These are phyloP conservation scores for Agriotes lineatus DNA, from an alignment of 2,888 invertebrate species.

Conservation along the genomic window DNA sequence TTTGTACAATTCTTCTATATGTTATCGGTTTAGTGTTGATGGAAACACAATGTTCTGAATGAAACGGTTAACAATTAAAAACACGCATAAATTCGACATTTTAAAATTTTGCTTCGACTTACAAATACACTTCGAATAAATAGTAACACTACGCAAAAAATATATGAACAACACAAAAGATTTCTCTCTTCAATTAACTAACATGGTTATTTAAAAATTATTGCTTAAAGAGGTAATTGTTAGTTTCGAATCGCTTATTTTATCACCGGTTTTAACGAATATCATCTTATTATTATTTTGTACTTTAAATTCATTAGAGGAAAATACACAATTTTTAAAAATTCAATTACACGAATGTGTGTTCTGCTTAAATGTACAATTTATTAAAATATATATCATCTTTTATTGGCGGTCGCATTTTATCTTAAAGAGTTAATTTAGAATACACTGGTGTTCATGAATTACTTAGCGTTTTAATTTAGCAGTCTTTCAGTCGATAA, in stretches of 20 bases:
- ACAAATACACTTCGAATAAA: too few relatives aligned
- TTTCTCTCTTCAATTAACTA: not conserved
- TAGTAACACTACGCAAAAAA: not conserved
- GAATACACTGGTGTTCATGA: conserved; percentile 40
- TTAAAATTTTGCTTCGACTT: too few relatives aligned
- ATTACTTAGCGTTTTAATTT: conserved; percentile 38
- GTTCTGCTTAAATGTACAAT: conserved; percentile 23
- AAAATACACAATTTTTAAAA: conserved; percentile 28
- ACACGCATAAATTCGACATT: too few relatives aligned
- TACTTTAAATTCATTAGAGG: conserved; percentile 30
- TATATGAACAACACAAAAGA: not conserved
- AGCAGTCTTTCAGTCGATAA: conserved; percentile 41
- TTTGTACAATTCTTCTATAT: conserved; percentile 18
- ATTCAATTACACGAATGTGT: conserved; percentile 4
- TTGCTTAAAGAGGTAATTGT: conserved; percentile 34
- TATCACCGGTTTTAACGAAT: conserved; percentile 40
- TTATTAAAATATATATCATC: conserved; percentile 32
- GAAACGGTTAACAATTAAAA: not conserved
- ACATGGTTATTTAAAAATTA: conserved; percentile 15
- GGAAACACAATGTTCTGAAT: not conserved
- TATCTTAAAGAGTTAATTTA: conserved; percentile 27
- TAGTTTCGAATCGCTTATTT: conserved; percentile 30
- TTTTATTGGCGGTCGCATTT: conserved; percentile 15
- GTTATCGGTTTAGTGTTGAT: conserved; percentile 1
- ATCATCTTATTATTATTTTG: conserved; percentile 38